Percentiles rank a stretch among this genome's conserved stretches.
Conservation (phyloP, 1,140 invertebrate species). For the Zaprionus davidi region DNA sequence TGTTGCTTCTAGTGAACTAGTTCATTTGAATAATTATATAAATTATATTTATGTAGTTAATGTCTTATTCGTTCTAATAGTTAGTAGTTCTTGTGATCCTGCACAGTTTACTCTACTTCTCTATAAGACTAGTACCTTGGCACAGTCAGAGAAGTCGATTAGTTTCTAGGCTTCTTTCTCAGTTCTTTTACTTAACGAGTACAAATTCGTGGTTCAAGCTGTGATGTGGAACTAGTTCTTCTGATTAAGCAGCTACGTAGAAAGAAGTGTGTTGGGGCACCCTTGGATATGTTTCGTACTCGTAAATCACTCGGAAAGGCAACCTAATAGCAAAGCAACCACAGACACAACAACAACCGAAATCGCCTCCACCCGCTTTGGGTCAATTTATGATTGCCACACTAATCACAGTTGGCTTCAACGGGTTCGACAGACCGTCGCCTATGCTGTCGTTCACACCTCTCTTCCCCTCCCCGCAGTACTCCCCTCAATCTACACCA, state of each 20-base stretch:
- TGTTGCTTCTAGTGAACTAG: too few relatives aligned
- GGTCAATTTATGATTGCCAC: slow-evolving; percentile 73
- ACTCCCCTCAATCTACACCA: slow-evolving; percentile 17
- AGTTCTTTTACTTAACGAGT: too few relatives aligned
- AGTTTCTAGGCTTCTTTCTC: too few relatives aligned
- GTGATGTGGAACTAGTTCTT: neutral
- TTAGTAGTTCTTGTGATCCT: too few relatives aligned
- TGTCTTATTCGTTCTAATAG: too few relatives aligned
- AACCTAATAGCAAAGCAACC: slow-evolving; percentile 57
- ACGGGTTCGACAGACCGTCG: slow-evolving; percentile 34
- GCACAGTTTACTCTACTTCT: too few relatives aligned
- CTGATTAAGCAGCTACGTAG: neutral
- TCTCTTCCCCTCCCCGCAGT: neutral
- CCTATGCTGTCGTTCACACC: neutral
- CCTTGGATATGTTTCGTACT: slow-evolving; percentile 11
- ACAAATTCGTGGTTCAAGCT: too few relatives aligned
- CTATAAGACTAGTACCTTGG: too few relatives aligned
- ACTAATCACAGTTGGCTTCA: slow-evolving; percentile 69
- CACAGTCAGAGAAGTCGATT: too few relatives aligned
- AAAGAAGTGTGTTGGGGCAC: neutral
- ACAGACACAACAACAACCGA: slow-evolving; percentile 33
- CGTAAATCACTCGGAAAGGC: slow-evolving; percentile 60
- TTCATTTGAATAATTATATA: too few relatives aligned
- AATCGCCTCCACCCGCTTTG: slow-evolving; percentile 47
- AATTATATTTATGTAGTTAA: too few relatives aligned